Conservation (phyloP, 2,113 vertebrate genomes). For the Sciurus niger region DNA sequence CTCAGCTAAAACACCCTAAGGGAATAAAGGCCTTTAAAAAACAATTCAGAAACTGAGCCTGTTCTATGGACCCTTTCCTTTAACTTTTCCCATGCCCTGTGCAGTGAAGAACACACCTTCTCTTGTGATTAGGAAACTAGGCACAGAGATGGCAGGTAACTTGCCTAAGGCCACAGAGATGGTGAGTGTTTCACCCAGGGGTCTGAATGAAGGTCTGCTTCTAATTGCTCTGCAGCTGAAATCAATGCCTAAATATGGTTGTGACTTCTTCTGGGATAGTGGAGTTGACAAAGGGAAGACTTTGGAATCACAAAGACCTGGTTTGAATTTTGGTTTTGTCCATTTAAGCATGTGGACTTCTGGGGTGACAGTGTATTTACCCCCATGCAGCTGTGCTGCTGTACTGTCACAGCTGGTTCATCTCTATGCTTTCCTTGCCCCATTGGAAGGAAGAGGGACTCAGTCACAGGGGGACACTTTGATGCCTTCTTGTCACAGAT, state of each 20-base stretch:
- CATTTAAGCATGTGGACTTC: neutral
- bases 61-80: neutral
- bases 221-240: fast-evolving
- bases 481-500: neutral
- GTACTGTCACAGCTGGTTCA: fast-evolving
- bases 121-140: neutral
- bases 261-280: fast-evolving
- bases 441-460: neutral
- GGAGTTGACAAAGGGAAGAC: neutral
- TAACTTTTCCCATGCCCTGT: no score
- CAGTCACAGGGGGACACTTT: neutral
- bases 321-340: neutral
- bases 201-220: neutral
- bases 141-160: neutral
- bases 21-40: neutral
- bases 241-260: fast-evolving
- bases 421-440: no score
- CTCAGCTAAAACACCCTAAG: neutral
- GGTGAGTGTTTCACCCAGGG: neutral
- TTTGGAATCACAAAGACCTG: neutral
- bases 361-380: fast-evolving
- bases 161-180: fast-evolving
- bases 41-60: neutral
- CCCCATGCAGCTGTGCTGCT: fast-evolving
- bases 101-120: neutral